These are phyloP conservation scores for Sebastes fasciatus DNA, from an alignment of 2,113 vertebrate genomes.

Conservation along the genomic window DNA sequence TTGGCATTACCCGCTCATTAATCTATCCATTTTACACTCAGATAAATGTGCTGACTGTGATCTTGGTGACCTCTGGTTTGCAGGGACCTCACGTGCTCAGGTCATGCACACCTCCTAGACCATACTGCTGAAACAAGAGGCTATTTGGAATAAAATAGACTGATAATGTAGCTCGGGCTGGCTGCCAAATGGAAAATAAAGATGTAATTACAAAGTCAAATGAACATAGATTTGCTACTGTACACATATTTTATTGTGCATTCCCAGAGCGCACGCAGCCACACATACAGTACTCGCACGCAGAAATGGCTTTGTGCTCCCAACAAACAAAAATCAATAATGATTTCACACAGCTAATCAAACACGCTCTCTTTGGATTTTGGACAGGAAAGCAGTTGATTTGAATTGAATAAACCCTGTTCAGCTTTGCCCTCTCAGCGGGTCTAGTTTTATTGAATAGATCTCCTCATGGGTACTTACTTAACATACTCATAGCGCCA, in stretches of 20 bases:
- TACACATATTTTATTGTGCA: slow-evolving; percentile 51
- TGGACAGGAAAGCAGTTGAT: slow-evolving; percentile 51
- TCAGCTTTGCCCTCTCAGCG: slow-evolving; percentile 24
- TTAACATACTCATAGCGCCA: slow-evolving; percentile 9
- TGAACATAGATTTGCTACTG: slow-evolving; percentile 53
- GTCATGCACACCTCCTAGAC: slow-evolving; percentile 16
- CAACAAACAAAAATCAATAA: slow-evolving; percentile 64
- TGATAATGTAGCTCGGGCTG: slow-evolving; percentile 32
- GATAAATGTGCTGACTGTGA: slow-evolving; percentile 58
- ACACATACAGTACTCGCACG: slow-evolving; percentile 3
- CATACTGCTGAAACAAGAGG: not conserved
- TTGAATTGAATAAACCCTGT: slow-evolving; percentile 48
- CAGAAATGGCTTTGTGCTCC: slow-evolving; percentile 16
- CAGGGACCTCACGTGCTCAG: slow-evolving; percentile 33
- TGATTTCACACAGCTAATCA: slow-evolving; percentile 62
- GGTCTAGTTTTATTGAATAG: slow-evolving; percentile 21
- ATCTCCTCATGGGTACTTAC: not conserved
- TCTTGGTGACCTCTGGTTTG: slow-evolving; percentile 43
- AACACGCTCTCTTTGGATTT: slow-evolving; percentile 60
- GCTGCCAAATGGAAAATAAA: slow-evolving; percentile 61
- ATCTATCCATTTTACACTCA: slow-evolving; percentile 49
- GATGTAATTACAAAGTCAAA: slow-evolving; percentile 66
- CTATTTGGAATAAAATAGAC: not conserved
- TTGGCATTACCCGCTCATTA: slow-evolving; percentile 49
- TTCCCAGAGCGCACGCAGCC: slow-evolving; percentile 4